Conservation (phyloP, 1,140 invertebrate species). For the Tetranychus urticae region DNA sequence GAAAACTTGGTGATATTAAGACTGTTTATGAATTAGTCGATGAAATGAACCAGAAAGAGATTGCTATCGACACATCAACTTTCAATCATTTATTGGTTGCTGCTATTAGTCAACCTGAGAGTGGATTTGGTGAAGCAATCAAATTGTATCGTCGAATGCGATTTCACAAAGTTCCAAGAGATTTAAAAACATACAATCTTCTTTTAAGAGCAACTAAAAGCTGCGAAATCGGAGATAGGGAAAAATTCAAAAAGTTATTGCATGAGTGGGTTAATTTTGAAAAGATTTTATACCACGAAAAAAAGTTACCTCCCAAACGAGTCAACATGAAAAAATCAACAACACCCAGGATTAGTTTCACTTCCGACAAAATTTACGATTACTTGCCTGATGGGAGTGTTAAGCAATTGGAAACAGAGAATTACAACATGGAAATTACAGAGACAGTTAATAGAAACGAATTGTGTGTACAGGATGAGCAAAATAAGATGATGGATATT, state of each 20-base stretch:
- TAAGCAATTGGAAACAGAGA: too few species aligned
- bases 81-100: constrained; percentile 56
- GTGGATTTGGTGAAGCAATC: constrained; percentile 52
- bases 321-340: background rate
- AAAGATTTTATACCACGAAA: background rate
- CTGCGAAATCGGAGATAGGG: constrained; percentile 38
- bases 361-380: background rate
- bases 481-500: too few species aligned
- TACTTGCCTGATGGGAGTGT: background rate
- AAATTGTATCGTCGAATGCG: constrained; percentile 61
- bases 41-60: constrained; percentile 41
- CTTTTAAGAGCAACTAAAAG: constrained; percentile 48
- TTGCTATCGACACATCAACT: constrained; percentile 38
- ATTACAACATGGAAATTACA: too few species aligned
- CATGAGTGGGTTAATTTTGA: constrained; percentile 1
- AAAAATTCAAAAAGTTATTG: constrained; percentile 6
- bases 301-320: background rate
- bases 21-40: constrained; percentile 55
- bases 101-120: constrained; percentile 45
- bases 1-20: constrained; percentile 42
- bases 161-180: constrained; percentile 32
- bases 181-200: constrained; percentile 44
- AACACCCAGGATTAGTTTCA: background rate
- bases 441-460: too few species aligned
- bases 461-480: too few species aligned